These are phyloP conservation scores for Anguilla rostrata DNA, from an alignment of 2,113 vertebrate species.

Conservation along the genomic window DNA sequence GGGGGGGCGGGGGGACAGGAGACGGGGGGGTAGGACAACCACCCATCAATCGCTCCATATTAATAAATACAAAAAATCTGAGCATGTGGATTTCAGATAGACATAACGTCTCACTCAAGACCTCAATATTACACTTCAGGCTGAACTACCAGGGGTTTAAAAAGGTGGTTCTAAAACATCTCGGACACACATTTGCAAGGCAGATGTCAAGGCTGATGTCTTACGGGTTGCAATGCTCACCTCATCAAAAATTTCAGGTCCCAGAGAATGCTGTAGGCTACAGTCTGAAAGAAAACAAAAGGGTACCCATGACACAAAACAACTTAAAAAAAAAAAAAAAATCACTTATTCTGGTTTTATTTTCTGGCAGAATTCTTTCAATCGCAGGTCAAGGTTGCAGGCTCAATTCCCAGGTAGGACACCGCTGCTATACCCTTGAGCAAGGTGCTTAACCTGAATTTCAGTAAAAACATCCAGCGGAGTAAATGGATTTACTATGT, in stretches of 20 bases:
- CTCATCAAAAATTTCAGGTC: constrained; percentile 98
- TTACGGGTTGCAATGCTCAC: constrained; percentile 64
- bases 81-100: neutral
- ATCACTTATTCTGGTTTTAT: neutral
- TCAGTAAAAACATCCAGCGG: too few species aligned
- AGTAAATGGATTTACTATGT: too few species aligned
- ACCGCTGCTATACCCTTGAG: too few species aligned
- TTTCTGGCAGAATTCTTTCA: neutral
- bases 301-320: neutral
- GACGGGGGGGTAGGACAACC: neutral
- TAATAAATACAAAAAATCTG: neutral
- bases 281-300: constrained; percentile 74
- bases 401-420: too few species aligned
- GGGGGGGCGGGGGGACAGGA: neutral
- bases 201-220: neutral
- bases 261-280: constrained; percentile 98
- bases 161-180: neutral
- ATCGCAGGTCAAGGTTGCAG: neutral
- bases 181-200: neutral
- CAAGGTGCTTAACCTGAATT: too few species aligned
- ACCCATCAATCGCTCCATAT: neutral
- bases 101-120: neutral
- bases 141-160: neutral
- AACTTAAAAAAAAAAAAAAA: neutral
- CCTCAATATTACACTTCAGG: neutral